Evolutionary conservation across 1,140 invertebrate species (phyloP).

Genomic region (Ditylenchus dipsaci): DNA sequence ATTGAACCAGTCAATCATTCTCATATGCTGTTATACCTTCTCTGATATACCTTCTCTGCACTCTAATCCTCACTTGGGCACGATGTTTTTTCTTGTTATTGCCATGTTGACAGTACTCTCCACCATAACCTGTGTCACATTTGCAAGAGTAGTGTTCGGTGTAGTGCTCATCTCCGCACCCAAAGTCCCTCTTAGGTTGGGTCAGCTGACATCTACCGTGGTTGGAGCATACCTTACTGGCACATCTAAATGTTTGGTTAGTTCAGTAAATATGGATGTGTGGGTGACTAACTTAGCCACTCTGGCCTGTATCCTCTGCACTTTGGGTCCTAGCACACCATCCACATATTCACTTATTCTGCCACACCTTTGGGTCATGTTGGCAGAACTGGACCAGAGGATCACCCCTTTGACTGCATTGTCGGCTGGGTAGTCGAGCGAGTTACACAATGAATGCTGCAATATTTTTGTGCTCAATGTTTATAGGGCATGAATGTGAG

Average conservation of each 20-base stretch:
- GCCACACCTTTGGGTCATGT: conserved; percentile 4
- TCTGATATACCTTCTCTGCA: too few relatives aligned
- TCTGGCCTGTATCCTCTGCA: neutral
- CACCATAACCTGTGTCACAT: conserved; percentile 3
- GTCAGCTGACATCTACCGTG: neutral
- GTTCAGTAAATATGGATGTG: neutral
- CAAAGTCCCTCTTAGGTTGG: neutral
- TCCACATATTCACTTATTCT: neutral
- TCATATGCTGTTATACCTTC: too few relatives aligned
- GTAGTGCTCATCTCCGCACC: neutral
- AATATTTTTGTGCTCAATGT: too few relatives aligned
- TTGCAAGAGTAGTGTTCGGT: conserved; percentile 1
- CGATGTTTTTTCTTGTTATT: neutral
- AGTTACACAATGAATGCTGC: conserved; percentile 40
- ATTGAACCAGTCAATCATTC: too few relatives aligned
- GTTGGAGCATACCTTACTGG: neutral
- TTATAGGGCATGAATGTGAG: too few relatives aligned
- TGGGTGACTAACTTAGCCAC: neutral
- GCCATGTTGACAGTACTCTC: conserved; percentile 2
- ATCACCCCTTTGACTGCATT: conserved; percentile 35
- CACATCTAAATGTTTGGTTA: neutral
- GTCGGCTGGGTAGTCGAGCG: conserved; percentile 30
- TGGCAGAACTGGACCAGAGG: conserved; percentile 29
- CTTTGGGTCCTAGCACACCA: neutral
- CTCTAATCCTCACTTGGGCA: too few relatives aligned